These are phyloP conservation scores for Parazoanthus atlanticus DNA, from an alignment of 92 coral and sea anemone genomes.

Conservation along the genomic window DNA sequence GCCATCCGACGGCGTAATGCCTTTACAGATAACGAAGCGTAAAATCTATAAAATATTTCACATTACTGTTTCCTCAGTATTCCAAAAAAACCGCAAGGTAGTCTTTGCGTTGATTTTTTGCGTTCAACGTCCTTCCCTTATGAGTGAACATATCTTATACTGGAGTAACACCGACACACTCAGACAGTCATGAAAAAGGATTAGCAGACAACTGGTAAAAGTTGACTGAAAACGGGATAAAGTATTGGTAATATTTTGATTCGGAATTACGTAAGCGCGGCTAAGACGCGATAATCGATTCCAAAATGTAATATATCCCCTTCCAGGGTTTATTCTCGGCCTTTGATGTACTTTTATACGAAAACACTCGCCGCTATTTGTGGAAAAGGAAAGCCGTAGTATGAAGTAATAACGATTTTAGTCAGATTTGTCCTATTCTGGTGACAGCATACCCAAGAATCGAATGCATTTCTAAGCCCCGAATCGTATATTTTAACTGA, in stretches of 20 bases:
- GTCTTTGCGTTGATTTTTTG: too few species aligned
- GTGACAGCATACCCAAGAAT: not conserved
- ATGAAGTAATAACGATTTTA: not conserved
- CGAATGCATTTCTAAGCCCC: not conserved
- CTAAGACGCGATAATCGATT: too few species aligned
- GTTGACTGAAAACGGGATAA: not conserved
- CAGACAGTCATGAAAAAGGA: not conserved
- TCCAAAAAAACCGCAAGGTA: not conserved
- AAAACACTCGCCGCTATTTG: not conserved
- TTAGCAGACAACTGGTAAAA: not conserved
- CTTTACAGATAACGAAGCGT: too few species aligned
- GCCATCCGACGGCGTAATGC: not conserved
- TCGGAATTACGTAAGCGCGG: not conserved
- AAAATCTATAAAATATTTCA: not conserved
- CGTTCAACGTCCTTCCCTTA: too few species aligned
- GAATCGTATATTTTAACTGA: too few species aligned
- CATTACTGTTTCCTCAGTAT: not conserved
- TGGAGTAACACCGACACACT: too few species aligned
- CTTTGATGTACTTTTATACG: too few species aligned
- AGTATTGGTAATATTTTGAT: not conserved
- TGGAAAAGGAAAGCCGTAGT: not conserved
- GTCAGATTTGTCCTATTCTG: not conserved
- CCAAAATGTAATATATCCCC: not conserved
- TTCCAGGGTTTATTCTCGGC: not conserved
- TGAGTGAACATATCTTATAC: too few species aligned